Conservation (phyloP, 2,113 vertebrate genomes). For the Telmatochromis sp. region DNA sequence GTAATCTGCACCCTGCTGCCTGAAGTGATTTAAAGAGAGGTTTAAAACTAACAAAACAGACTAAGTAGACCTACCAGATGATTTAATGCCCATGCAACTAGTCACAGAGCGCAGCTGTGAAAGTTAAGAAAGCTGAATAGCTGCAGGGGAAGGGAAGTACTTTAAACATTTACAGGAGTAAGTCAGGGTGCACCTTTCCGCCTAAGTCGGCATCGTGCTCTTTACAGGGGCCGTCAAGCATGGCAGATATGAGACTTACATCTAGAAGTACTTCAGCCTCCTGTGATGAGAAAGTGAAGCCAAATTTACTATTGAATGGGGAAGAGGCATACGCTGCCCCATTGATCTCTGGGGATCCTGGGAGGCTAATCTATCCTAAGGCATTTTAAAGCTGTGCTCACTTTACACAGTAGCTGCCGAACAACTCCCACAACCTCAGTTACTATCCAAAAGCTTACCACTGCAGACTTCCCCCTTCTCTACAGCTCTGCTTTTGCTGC, state of each 20-base stretch:
- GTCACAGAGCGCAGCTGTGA: neutral
- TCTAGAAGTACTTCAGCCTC: neutral
- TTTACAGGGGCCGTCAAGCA: slow-evolving; percentile 14
- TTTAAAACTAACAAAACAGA: neutral
- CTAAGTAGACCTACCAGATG: neutral
- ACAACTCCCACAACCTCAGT: neutral
- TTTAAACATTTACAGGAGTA: neutral
- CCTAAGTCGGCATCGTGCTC: neutral
- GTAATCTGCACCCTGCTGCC: neutral
- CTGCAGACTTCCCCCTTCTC: neutral
- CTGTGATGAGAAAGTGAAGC: neutral
- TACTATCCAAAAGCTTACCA: neutral
- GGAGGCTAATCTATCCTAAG: slow-evolving; percentile 23
- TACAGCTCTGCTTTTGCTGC: neutral
- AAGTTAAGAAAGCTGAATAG: neutral
- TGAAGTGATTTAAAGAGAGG: neutral
- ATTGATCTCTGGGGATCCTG: slow-evolving; percentile 23
- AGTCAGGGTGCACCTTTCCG: neutral
- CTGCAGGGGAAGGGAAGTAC: neutral
- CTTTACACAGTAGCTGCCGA: neutral
- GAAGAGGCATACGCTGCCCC: neutral
- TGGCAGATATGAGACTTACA: slow-evolving; percentile 3
- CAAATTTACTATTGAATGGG: neutral
- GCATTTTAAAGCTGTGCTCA: neutral
- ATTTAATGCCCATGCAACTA: neutral